phyloP scores from a whole-genome alignment of 2,797 vertebrate species.

The Molossus alvarezi region DNA sequence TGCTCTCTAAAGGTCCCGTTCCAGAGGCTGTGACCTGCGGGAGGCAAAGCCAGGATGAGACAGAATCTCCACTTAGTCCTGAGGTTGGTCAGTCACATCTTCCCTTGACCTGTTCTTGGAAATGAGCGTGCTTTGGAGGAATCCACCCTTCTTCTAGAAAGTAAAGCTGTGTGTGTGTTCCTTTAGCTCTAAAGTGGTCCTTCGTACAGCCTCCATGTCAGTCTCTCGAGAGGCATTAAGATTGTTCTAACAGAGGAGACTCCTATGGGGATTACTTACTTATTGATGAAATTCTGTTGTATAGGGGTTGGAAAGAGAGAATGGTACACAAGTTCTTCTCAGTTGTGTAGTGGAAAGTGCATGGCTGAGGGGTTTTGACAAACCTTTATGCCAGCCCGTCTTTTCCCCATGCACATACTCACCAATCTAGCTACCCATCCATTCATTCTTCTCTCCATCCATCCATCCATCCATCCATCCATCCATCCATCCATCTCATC shows the following conservation, averaged over 20 bases:
- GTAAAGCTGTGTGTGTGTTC: background rate
- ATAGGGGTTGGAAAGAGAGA: background rate
- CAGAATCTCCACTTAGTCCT: background rate
- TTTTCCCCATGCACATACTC: too few species aligned
- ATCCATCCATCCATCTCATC: background rate
- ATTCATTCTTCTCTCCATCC: too few species aligned
- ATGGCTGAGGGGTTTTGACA: background rate
- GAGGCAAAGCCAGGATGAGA: background rate
- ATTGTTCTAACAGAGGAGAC: background rate
- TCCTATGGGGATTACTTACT: background rate
- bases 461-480: background rate
- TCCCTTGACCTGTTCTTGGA: background rate
- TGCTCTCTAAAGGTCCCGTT: slow-evolving; percentile 89
- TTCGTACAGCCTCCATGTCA: background rate
- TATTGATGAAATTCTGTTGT: slow-evolving; percentile 1
- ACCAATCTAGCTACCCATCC: too few species aligned
- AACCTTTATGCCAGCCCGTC: background rate
- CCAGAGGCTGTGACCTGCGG: slow-evolving; percentile 95
- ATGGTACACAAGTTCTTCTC: background rate
- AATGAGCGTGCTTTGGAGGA: background rate
- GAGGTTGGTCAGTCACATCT: background rate
- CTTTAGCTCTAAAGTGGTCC: background rate
- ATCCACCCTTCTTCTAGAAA: background rate
- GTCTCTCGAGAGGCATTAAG: too few species aligned
- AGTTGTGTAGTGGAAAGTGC: background rate